phyloP scores from a whole-genome alignment of 2,888 invertebrate species.

The Caenorhabditis sulstoni region DNA sequence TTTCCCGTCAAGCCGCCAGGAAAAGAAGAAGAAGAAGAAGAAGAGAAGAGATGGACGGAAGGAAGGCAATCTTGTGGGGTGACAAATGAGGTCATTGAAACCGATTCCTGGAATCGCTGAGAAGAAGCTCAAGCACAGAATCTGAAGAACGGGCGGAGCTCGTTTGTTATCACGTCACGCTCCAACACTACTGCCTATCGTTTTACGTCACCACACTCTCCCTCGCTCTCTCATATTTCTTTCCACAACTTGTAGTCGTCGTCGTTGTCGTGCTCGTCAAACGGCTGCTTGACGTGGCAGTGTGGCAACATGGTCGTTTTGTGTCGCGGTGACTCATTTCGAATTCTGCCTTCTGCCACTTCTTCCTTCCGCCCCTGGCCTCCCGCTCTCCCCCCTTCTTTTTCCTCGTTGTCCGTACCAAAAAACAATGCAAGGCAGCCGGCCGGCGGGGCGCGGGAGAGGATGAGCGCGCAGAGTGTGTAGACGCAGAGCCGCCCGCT shows the following conservation, averaged over 20 bases:
- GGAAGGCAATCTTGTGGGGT: not conserved
- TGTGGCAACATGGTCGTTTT: slow-evolving; percentile 10
- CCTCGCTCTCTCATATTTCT: slow-evolving; percentile 35
- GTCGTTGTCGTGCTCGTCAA: slow-evolving; percentile 11
- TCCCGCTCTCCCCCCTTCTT: slow-evolving; percentile 17
- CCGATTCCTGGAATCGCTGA: too few species aligned
- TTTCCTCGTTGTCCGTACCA: slow-evolving; percentile 32
- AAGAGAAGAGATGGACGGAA: not conserved
- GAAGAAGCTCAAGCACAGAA: not conserved
- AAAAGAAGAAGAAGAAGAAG: not conserved
- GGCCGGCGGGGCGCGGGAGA: not conserved
- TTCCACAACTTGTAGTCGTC: slow-evolving; percentile 16
- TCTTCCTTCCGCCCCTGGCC: slow-evolving; percentile 29
- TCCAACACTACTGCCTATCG: not conserved
- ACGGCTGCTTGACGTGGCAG: slow-evolving; percentile 15
- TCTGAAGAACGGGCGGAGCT: not conserved
- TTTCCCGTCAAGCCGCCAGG: not conserved
- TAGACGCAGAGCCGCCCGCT: slow-evolving; percentile 40
- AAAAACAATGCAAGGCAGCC: slow-evolving; percentile 38
- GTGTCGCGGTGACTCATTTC: slow-evolving; percentile 9
- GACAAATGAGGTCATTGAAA: not conserved
- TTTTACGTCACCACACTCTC: not conserved
- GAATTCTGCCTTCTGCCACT: slow-evolving; percentile 17
- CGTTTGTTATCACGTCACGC: not conserved
- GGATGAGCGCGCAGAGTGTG: slow-evolving; percentile 10